Evolutionary conservation across 2,888 invertebrate species (phyloP).

Genomic region (Troides aeacus): DNA sequence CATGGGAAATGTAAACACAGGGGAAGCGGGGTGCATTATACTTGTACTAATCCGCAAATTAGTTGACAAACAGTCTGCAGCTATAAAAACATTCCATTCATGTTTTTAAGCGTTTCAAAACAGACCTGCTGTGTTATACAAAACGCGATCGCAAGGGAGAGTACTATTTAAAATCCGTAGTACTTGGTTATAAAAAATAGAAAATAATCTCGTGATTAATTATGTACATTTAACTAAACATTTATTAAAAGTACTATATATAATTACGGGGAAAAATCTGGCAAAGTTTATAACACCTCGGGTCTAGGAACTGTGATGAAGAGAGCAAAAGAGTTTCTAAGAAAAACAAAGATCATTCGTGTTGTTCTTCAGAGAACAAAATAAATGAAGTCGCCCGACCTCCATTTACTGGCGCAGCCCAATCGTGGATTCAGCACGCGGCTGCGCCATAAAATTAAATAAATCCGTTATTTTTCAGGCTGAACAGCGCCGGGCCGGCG

Average conservation of each 20-base stretch:
- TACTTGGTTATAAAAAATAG: background rate
- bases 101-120: constrained; percentile 14
- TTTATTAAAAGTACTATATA: background rate
- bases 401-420: constrained; percentile 42
- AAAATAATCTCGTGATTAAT: background rate
- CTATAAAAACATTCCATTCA: constrained; percentile 34
- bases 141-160: constrained; percentile 5
- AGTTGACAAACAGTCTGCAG: constrained; percentile 56
- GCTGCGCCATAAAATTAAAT: constrained; percentile 78
- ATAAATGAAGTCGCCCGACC: constrained; percentile 26
- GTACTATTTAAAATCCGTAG: background rate
- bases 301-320: background rate
- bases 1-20: constrained; percentile 77
- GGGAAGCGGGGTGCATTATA: constrained; percentile 50
- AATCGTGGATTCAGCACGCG: constrained; percentile 78
- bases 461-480: constrained; percentile 80
- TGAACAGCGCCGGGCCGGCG: constrained; percentile 67
- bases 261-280: background rate
- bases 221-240: background rate
- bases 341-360: constrained; percentile 17
- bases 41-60: constrained; percentile 64
- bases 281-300: background rate
- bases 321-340: constrained; percentile 8
- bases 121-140: constrained; percentile 12
- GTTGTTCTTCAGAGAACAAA: constrained; percentile 18